A percentile compares a stretch with the other conserved stretches of the same genome.
Evolutionary conservation across 2,888 invertebrate genomes (phyloP).

Genomic region (Caenorhabditis sp.): DNA sequence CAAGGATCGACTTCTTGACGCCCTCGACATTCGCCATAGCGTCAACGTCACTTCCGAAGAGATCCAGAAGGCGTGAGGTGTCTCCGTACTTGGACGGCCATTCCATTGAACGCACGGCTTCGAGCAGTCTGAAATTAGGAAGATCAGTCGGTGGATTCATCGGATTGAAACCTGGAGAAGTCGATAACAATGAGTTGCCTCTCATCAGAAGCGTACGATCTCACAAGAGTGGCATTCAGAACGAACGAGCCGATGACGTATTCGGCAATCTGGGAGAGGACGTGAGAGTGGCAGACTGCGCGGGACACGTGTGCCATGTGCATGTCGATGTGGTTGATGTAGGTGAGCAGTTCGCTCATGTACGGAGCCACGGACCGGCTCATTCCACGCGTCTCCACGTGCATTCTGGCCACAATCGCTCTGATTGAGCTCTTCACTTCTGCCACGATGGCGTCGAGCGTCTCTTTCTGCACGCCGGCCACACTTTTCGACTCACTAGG

Average conservation of each 20-base stretch:
- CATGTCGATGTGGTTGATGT: constrained; percentile 60
- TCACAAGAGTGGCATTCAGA: constrained; percentile 87
- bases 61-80: constrained; percentile 35
- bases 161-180: constrained; percentile 45
- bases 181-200: constrained; percentile 49
- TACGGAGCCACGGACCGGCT: constrained; percentile 61
- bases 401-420: constrained; percentile 65
- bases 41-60: constrained; percentile 70
- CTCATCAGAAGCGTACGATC: constrained; percentile 83
- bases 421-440: constrained; percentile 48
- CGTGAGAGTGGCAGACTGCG: constrained; percentile 57
- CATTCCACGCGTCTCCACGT: constrained; percentile 60
- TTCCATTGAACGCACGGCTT: constrained; percentile 54
- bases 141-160: not conserved
- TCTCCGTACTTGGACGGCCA: constrained; percentile 58
- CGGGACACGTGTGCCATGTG: constrained; percentile 65
- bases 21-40: constrained; percentile 32
- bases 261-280: constrained; percentile 85
- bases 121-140: constrained; percentile 25
- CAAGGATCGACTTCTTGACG: constrained; percentile 87
- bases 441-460: constrained; percentile 39
- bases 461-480: constrained; percentile 52
- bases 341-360: constrained; percentile 66
- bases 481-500: constrained; percentile 56
- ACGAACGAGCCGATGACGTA: constrained; percentile 91